phyloP scores from a whole-genome alignment of 1,140 invertebrate species.

The Akabosia matsudoensis region DNA sequence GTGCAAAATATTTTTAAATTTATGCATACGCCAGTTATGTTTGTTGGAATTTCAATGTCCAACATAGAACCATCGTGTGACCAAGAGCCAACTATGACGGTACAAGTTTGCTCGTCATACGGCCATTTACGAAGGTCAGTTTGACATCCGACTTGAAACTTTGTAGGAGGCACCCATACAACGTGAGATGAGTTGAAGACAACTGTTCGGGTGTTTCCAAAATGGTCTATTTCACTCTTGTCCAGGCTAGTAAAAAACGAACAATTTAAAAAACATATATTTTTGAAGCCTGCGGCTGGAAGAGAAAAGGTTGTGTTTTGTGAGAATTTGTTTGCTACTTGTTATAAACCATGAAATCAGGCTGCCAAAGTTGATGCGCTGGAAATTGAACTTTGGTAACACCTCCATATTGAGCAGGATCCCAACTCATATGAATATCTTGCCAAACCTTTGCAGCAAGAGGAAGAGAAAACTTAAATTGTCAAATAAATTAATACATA shows the following conservation, averaged over 20 bases:
- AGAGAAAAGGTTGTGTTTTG: neutral
- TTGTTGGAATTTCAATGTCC: conserved; percentile 32
- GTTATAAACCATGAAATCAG: conserved; percentile 33
- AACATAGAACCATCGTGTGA: conserved; percentile 42
- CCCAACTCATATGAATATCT: conserved; percentile 30
- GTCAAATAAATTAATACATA: no score
- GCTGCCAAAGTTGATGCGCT: conserved; percentile 27
- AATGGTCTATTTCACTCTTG: conserved; percentile 46
- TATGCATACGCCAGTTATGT: conserved; percentile 31
- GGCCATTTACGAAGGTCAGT: conserved; percentile 45
- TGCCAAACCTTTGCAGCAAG: conserved; percentile 8
- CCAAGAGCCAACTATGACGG: conserved; percentile 45
- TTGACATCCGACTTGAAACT: conserved; percentile 43
- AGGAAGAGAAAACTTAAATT: no score
- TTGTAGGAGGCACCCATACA: conserved; percentile 45
- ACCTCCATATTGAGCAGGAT: conserved; percentile 25
- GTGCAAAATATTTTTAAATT: neutral
- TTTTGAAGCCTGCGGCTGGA: no score
- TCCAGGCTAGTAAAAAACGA: conserved; percentile 29
- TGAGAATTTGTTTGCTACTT: conserved; percentile 12
- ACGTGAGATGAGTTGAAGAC: conserved; percentile 26
- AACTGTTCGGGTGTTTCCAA: conserved; percentile 40
- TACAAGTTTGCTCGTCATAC: conserved; percentile 45
- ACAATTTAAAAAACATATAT: no score
- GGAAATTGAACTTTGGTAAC: conserved; percentile 16